Evolutionary conservation across 1,140 invertebrate species (phyloP).

Genomic region (Archivesica marissinica): DNA sequence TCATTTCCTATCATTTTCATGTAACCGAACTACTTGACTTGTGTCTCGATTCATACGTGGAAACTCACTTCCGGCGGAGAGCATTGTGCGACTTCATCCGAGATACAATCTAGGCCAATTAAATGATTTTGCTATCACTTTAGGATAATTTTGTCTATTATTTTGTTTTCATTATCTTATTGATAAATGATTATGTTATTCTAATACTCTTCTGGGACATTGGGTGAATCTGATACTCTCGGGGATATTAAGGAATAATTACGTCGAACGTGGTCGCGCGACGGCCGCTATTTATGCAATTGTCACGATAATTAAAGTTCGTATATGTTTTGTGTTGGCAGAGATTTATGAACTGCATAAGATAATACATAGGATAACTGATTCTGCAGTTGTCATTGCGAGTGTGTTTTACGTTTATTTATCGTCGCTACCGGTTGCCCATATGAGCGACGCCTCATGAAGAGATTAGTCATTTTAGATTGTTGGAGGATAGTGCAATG

Average conservation of each 20-base stretch:
- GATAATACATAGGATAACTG: neutral
- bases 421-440: too few species aligned
- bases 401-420: too few species aligned
- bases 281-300: neutral
- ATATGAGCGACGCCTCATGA: too few species aligned
- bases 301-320: slow-evolving; percentile 1
- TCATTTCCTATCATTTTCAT: slow-evolving; percentile 57
- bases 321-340: neutral
- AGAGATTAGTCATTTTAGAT: too few species aligned
- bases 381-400: neutral
- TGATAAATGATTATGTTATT: slow-evolving; percentile 58
- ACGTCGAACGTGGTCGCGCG: neutral
- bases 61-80: slow-evolving; percentile 44
- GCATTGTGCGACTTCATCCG: slow-evolving; percentile 45
- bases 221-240: slow-evolving; percentile 44
- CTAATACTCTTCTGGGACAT: slow-evolving; percentile 36
- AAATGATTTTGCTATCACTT: slow-evolving; percentile 61
- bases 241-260: slow-evolving; percentile 9
- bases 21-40: slow-evolving; percentile 58
- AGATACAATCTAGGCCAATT: slow-evolving; percentile 57
- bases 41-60: slow-evolving; percentile 52
- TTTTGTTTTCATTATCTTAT: slow-evolving; percentile 57
- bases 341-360: slow-evolving; percentile 7
- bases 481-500: too few species aligned
- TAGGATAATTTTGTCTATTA: slow-evolving; percentile 57